Evolutionary conservation across 2,888 invertebrate species (phyloP).

Genomic region (Drosophila percnosoma): DNA sequence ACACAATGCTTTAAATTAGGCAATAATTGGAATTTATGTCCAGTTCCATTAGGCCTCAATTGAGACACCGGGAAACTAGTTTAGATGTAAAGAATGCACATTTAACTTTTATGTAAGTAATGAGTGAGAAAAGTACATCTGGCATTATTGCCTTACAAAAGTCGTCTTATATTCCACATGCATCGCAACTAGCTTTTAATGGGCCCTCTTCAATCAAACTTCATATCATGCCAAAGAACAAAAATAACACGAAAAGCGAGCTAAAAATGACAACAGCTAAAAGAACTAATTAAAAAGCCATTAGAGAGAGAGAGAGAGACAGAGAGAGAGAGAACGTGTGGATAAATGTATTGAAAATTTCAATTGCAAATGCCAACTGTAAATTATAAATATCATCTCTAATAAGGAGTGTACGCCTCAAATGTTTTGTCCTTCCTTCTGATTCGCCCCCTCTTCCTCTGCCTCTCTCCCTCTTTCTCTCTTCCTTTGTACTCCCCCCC

Average conservation of each 20-base stretch:
- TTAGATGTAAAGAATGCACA: neutral
- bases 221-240: constrained; percentile 1
- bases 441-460: neutral
- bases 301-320: constrained; percentile 13
- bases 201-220: neutral
- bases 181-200: constrained; percentile 1
- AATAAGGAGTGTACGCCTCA: neutral
- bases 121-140: neutral
- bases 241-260: neutral
- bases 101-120: too few relatives aligned
- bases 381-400: neutral
- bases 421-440: neutral
- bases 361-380: neutral
- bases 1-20: neutral
- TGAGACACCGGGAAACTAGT: neutral
- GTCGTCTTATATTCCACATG: neutral
- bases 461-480: neutral
- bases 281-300: constrained; percentile 60
- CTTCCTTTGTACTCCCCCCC: neutral
- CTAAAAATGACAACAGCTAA: constrained; percentile 19
- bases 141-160: neutral
- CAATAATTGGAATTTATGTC: neutral
- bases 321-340: neutral
- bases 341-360: neutral
- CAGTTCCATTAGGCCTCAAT: neutral